Evolutionary conservation across 2,797 vertebrate species (phyloP), one percentile per base, ranked within the genome.

Genomic region (Micropoecilia bifurca): DNA sequence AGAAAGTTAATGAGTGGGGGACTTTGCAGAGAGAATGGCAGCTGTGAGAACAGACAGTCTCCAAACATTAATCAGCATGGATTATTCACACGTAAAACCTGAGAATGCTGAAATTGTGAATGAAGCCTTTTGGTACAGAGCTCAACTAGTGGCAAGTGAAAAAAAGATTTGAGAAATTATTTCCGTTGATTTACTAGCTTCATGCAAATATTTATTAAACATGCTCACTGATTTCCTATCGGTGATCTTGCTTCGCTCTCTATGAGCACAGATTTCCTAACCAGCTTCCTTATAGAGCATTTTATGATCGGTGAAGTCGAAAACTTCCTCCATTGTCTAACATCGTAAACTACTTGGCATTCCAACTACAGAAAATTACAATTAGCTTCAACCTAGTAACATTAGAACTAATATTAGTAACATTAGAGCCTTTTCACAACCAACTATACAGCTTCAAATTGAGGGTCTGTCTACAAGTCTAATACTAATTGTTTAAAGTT

Each of bases 1-100:
- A 77, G 63, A 63, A 86, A 76, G 30, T 85, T 79, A 80, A 61
- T 87, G 82, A 82, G 50, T 69, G 4, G 77, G 48, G 46, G 39
- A 39, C 46, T 83, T 66, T 74, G 46, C 77, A 69, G 72, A 55
- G 36, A 77, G 55, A 33, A 14, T 28, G 75, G 20, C 59, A 46
- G 76, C 41, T 81, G 77, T 83, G 71, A 83, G 78, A 87, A 80
- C 50, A 72, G 36, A 81, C 33, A 39, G 1, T 47, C 77, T 80
- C 39, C 14, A 86, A 74, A 82, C 63, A 59, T 77, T 66, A 85
- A 80, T 81, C 59, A 77, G 50, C 43, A 63, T 74, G 59, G 43
- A 80, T 84, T 63, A 30, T 53, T 41, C 33, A 22, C 18, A 25
- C 36, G 20, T 53, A 71, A 85, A 85, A 73, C 84, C 6, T 6